Evolutionary conservation across 2,797 vertebrate species (phyloP), one percentile per base, ranked within the genome.

Genomic region (Decapterus maruadsi): DNA sequence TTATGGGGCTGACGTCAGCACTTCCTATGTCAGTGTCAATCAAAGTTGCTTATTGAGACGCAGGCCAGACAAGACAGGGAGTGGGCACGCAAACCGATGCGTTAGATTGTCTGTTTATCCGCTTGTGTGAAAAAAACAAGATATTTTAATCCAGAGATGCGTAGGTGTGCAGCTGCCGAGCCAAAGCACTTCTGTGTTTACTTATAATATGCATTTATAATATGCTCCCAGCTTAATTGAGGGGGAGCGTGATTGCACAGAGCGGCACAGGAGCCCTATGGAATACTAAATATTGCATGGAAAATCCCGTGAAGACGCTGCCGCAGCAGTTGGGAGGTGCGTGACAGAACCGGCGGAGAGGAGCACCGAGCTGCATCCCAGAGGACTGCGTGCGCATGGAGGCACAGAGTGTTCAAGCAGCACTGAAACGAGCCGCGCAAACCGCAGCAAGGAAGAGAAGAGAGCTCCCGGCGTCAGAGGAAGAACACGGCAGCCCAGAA

Each of bases 271-370:
- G 31, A 50, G 64, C 65, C 66, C 62, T 43, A 61, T 54, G 72
- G 70, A 77, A 77, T 45, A 59, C 58, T 89, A 78, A 88, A 89
- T 88, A 84, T 90, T 92, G 89, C 36, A 90, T 75, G 50, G 59
- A 69, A 68, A 81, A 80, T 62, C 76, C 70, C 61, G 22, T 19
- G 66, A 75, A 86, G 80, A 83, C 51, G 29, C 59, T 56, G 58
- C 26, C 1, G 61, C 72, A 38, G 58, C 20, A 1, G 53, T 62
- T 51, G 61, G 61, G 66, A 72, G 45, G 55, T 84, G 87, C 70
- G 75, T 86, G 87, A 90, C 75, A 59, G 69, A 66, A 62, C 56
- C 38, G 46, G 73, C 68, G 31, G 68, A 4, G 75, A 78, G 72
- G 64, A 83, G 84, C 26, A 26, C 36, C 3, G 2, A 72, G 81